Conservation (phyloP, 2,113 vertebrate species). For the Athene cunicularia region DNA sequence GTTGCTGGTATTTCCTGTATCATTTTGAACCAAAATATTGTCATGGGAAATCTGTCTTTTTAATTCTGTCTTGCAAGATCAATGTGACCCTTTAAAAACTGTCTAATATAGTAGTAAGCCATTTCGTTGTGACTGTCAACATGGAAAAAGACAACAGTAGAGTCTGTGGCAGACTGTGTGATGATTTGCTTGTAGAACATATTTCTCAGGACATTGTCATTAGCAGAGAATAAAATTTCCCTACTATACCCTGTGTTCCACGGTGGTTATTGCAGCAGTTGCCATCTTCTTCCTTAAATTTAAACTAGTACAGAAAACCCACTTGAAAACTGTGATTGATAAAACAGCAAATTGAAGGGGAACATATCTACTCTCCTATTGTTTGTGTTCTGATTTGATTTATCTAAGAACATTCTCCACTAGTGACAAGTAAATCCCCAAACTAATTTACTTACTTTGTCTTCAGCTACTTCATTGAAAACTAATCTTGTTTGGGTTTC, state of each 20-base stretch:
- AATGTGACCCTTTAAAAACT: not conserved
- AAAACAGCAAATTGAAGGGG: not conserved
- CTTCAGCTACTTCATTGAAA: conserved; percentile 31
- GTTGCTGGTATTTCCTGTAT: not conserved
- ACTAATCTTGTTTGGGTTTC: not conserved
- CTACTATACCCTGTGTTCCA: not conserved
- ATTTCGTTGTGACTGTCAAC: not conserved
- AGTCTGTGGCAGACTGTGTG: not conserved
- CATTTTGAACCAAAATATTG: not conserved
- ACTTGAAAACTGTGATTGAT: not conserved
- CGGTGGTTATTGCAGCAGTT: not conserved
- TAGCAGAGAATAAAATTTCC: not conserved
- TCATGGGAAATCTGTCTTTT: not conserved
- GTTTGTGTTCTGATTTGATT: conserved; percentile 29
- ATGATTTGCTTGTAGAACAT: not conserved
- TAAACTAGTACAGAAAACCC: not conserved
- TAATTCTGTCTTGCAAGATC: not conserved
- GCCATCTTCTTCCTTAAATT: not conserved
- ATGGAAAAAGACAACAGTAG: not conserved
- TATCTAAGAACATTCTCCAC: not conserved
- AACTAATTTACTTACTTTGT: conserved; percentile 30
- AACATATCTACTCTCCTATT: not conserved
- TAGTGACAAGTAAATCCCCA: conserved; percentile 14
- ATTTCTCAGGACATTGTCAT: not conserved
- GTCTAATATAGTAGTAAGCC: not conserved